These are phyloP conservation scores for Strigamia crassipes DNA, from an alignment of 2,888 invertebrate species.

Conservation along the genomic window DNA sequence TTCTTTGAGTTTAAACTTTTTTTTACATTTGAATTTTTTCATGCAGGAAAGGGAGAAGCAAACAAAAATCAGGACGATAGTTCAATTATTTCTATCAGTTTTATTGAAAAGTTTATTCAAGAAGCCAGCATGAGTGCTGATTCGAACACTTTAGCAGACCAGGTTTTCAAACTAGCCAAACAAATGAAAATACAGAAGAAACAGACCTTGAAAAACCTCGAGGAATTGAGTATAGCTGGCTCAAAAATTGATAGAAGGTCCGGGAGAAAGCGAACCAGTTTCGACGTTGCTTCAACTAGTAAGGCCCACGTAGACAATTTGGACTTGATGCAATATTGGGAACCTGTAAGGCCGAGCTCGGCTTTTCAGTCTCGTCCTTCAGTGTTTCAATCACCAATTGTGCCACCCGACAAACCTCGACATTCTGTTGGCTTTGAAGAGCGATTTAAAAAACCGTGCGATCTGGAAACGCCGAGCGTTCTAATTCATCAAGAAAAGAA, in stretches of 20 bases:
- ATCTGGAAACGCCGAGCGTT: not conserved
- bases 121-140: not conserved
- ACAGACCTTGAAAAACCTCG: not conserved
- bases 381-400: not conserved
- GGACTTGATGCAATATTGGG: not conserved
- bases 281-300: not conserved
- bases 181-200: not conserved
- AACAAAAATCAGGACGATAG: not conserved
- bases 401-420: not conserved
- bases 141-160: not conserved
- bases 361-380: not conserved
- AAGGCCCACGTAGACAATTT: not conserved
- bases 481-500: not conserved
- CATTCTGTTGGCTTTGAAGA: not conserved
- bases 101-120: not conserved
- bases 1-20: not conserved
- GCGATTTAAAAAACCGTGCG: not conserved
- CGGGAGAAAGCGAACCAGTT: not conserved
- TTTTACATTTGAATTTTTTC: not conserved
- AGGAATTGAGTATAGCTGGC: not conserved
- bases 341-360: not conserved
- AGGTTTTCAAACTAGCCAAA: not conserved
- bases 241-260: not conserved
- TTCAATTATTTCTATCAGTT: not conserved
- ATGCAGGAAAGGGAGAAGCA: not conserved